phyloP scores from a whole-genome alignment of 2,888 invertebrate species.

The Nezara viridula region DNA sequence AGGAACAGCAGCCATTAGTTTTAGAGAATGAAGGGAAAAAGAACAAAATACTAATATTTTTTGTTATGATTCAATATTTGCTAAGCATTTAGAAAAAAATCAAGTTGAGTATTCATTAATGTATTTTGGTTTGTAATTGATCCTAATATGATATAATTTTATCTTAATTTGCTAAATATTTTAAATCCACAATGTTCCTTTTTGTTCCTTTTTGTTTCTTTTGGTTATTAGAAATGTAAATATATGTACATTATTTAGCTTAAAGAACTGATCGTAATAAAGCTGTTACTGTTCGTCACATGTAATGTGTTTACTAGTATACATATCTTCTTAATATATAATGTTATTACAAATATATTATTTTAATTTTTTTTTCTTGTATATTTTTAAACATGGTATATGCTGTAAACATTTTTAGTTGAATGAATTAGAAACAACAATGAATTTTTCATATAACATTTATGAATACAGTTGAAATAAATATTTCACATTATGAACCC shows the following conservation, averaged over 20 bases:
- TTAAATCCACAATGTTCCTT: background rate
- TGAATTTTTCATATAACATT: background rate
- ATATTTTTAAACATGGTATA: background rate
- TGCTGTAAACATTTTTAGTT: background rate
- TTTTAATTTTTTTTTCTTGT: background rate
- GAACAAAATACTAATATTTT: background rate
- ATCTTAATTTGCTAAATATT: background rate
- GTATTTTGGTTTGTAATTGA: background rate
- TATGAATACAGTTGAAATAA: background rate
- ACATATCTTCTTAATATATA: background rate
- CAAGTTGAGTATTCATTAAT: background rate
- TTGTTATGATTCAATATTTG: background rate
- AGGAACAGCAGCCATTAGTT: background rate
- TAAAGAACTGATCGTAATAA: background rate
- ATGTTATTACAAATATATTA: background rate
- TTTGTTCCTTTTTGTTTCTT: background rate
- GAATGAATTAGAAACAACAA: background rate
- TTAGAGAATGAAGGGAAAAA: background rate
- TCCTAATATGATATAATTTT: background rate
- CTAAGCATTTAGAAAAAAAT: background rate
- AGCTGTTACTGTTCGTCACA: background rate
- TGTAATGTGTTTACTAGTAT: background rate
- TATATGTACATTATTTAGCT: background rate
- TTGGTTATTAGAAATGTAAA: constrained; percentile 9
- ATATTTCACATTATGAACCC: background rate